Evolutionary conservation across 2,113 vertebrate genomes (phyloP).

Genomic region (Aldabrachelys gigantea): DNA sequence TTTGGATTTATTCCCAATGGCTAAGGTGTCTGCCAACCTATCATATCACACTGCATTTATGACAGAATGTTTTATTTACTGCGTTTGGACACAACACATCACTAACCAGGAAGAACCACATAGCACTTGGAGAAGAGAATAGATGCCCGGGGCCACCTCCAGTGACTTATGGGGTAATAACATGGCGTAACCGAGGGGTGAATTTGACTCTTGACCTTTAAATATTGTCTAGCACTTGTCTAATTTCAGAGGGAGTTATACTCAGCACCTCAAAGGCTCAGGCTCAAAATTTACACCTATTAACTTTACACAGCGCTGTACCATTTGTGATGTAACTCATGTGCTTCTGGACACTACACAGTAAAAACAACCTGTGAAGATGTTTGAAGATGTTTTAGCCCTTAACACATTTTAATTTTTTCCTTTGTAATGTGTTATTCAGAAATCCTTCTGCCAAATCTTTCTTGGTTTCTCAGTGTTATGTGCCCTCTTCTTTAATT

Average conservation of each 20-base stretch:
- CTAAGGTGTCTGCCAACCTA: neutral
- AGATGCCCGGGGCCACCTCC: neutral
- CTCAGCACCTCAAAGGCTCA: neutral
- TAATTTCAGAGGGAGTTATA: neutral
- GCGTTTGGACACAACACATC: neutral
- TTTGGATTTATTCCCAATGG: neutral
- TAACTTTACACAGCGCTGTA: neutral
- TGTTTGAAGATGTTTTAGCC: neutral
- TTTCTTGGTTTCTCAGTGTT: neutral
- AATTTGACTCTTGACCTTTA: neutral
- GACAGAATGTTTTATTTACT: neutral
- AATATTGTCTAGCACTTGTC: neutral
- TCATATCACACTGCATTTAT: neutral
- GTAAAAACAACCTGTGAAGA: neutral
- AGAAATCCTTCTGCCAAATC: neutral
- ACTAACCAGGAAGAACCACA: neutral
- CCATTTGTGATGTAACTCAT: neutral
- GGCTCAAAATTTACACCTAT: neutral
- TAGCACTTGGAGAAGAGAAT: neutral
- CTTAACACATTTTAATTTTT: neutral
- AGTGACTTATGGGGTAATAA: neutral
- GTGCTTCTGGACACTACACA: neutral
- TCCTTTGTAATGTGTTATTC: neutral
- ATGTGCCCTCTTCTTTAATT: neutral
- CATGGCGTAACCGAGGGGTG: neutral